Conservation (phyloP, 2,888 invertebrate genomes). For the Lepidochitona cinerea region DNA sequence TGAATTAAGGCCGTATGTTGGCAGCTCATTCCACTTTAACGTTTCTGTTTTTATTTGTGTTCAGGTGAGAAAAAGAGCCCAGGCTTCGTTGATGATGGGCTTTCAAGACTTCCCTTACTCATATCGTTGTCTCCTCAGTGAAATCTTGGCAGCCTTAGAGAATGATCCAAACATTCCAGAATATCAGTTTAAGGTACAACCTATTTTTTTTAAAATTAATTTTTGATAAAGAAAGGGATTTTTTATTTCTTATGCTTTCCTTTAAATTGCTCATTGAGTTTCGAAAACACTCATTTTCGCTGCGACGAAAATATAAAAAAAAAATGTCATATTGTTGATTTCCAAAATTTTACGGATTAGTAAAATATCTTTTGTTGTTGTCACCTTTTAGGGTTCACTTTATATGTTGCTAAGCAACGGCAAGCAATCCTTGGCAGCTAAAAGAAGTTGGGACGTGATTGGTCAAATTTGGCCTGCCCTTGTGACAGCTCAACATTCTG, state of each 20-base stretch:
- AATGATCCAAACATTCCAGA: constrained; percentile 76
- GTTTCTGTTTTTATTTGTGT: constrained; percentile 11
- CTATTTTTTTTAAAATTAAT: not conserved
- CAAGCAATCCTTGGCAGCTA: constrained; percentile 77
- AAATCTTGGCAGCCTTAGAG: constrained; percentile 75
- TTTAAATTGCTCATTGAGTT: too few relatives aligned
- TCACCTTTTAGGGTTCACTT: constrained; percentile 78
- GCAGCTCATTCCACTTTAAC: too few relatives aligned
- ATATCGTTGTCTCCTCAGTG: constrained; percentile 79
- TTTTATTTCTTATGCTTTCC: not conserved
- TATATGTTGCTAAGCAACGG: constrained; percentile 81
- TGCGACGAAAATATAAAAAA: too few relatives aligned
- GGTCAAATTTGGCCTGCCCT: constrained; percentile 84
- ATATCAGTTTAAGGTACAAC: constrained; percentile 78
- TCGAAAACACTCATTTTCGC: too few relatives aligned
- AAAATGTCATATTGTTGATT: too few relatives aligned
- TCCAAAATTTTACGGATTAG: too few relatives aligned
- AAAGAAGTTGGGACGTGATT: constrained; percentile 84
- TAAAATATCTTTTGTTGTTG: too few relatives aligned
- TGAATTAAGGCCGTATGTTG: too few relatives aligned
- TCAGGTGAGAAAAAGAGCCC: constrained; percentile 79
- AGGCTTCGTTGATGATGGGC: constrained; percentile 78
- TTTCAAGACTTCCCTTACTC: constrained; percentile 80
- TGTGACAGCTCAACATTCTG: constrained; percentile 84
- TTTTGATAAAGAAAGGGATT: not conserved